phyloP scores from a whole-genome alignment of 30 jellyfish, hydroid and myxozoan species.

The Aurelia sp. region DNA sequence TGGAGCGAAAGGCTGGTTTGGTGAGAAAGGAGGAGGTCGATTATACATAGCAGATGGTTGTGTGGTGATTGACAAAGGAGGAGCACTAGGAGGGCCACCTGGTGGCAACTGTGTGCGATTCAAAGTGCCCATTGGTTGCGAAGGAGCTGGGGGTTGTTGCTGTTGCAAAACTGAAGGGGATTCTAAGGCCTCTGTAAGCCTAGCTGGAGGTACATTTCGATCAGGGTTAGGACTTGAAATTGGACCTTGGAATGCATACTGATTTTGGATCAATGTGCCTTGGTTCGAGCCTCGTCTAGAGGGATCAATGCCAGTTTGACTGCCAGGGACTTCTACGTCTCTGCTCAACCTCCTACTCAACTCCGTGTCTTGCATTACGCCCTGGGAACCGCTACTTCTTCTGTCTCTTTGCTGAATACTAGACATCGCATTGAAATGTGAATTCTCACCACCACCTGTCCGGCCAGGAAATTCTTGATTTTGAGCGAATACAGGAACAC shows the following conservation, averaged over 20 bases:
- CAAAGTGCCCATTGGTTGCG: neutral
- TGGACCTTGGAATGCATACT: conserved; percentile 67
- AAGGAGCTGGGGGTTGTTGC: neutral
- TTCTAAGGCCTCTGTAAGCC: neutral
- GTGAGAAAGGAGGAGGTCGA: conserved; percentile 63
- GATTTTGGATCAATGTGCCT: conserved; percentile 7
- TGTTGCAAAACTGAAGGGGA: neutral
- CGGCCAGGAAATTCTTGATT: neutral
- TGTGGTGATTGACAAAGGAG: conserved; percentile 29
- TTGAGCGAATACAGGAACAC: neutral
- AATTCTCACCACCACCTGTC: neutral
- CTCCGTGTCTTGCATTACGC: neutral
- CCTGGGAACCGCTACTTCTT: neutral
- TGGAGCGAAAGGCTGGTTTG: conserved; percentile 49
- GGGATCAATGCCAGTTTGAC: conserved; percentile 4
- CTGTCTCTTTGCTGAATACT: neutral
- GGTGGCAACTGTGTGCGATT: neutral
- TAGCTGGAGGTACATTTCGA: neutral
- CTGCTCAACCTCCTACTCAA: neutral
- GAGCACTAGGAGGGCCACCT: conserved; percentile 49
- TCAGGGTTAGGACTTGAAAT: conserved; percentile 61
- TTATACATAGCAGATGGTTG: conserved; percentile 15
- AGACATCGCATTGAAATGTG: neutral
- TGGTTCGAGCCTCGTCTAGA: neutral
- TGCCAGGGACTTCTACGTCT: neutral